These are phyloP conservation scores for Edolisoma coerulescens DNA, from an alignment of 2,113 vertebrate species.

Conservation along the genomic window DNA sequence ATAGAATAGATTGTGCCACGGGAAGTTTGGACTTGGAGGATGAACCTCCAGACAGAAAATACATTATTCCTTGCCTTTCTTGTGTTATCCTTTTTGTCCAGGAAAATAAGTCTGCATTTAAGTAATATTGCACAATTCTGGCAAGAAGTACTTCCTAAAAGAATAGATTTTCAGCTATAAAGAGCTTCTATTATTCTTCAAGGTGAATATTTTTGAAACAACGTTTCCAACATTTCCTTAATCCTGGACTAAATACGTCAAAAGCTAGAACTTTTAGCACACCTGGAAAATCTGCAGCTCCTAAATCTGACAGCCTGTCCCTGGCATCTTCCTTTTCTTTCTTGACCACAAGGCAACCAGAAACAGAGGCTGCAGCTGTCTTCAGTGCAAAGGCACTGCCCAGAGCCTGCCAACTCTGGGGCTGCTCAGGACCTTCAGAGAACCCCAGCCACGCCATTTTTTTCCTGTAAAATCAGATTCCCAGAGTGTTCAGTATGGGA, in stretches of 20 bases:
- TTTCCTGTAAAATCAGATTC: neutral
- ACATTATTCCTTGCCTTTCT: neutral
- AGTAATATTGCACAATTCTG: neutral
- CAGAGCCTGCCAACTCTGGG: neutral
- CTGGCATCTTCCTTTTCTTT: neutral
- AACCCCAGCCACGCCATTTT: fast-evolving
- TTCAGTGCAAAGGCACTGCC: neutral
- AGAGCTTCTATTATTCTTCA: neutral
- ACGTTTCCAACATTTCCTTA: neutral
- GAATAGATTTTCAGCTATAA: neutral
- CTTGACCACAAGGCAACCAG: neutral
- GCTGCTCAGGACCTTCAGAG: neutral
- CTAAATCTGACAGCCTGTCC: neutral
- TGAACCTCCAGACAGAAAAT: neutral
- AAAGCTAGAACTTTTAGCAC: neutral
- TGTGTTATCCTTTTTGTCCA: neutral
- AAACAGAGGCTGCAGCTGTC: neutral
- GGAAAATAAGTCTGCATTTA: neutral
- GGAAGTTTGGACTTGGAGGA: neutral
- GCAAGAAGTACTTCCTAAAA: neutral
- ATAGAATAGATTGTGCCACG: neutral
- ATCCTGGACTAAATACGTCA: neutral
- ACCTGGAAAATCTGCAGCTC: neutral
- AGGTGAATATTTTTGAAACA: neutral
- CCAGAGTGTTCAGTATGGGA: neutral